Percentiles rank a stretch among this genome's conserved stretches.
phyloP scores from a whole-genome alignment of 2,797 vertebrate genomes.

The Poecile montanus region DNA sequence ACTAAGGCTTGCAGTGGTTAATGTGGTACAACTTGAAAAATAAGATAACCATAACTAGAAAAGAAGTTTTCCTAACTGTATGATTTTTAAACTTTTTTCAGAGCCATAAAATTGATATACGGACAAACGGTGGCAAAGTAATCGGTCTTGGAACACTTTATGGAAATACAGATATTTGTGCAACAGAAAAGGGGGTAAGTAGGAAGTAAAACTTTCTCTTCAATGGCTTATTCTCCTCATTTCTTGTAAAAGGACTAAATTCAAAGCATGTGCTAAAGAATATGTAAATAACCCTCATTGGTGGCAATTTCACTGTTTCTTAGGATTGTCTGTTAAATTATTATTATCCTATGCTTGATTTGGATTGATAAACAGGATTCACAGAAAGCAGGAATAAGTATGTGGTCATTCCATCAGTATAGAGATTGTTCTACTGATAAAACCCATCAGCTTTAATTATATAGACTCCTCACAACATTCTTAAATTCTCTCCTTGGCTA shows the following conservation, averaged over 20 bases:
- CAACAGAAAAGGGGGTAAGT: constrained; percentile 86
- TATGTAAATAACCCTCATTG: background rate
- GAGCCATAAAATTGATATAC: constrained; percentile 86
- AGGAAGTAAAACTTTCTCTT: constrained; percentile 16
- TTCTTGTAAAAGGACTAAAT: background rate
- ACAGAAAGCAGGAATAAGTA: background rate
- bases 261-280: background rate
- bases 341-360: background rate
- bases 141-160: constrained; percentile 88
- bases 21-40: background rate
- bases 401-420: background rate
- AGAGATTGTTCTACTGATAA: background rate
- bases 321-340: background rate
- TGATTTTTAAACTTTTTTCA: constrained; percentile 66
- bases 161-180: constrained; percentile 87
- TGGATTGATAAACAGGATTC: background rate
- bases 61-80: background rate
- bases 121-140: constrained; percentile 85
- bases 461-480: background rate
- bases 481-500: background rate
- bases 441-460: background rate
- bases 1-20: background rate
- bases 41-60: background rate
- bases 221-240: background rate
- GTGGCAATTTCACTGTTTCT: background rate